phyloP scores from a whole-genome alignment of 2,888 invertebrate species.

The Abrostola triplasia region DNA sequence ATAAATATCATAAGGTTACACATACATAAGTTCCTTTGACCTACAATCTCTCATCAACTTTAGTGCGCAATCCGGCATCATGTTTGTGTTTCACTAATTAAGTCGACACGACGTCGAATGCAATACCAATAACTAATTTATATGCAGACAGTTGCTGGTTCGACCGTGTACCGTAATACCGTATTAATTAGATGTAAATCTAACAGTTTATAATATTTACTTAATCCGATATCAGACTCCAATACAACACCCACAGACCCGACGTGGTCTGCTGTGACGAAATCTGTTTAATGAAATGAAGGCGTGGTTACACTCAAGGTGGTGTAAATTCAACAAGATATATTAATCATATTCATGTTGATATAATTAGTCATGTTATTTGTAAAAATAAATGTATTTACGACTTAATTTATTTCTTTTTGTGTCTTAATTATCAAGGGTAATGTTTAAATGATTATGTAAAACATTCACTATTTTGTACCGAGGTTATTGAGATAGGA shows the following conservation, averaged over 20 bases:
- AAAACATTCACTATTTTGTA: not conserved
- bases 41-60: conserved; percentile 5
- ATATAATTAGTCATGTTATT: not conserved
- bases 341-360: no score
- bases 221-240: conserved; percentile 54
- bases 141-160: conserved; percentile 55
- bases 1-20: not conserved
- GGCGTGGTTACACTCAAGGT: conserved; percentile 60
- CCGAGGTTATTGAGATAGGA: not conserved
- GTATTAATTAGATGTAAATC: conserved; percentile 64
- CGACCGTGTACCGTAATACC: conserved; percentile 52
- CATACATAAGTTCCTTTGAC: conserved; percentile 12
- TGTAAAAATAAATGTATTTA: not conserved
- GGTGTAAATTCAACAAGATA: conserved; percentile 13
- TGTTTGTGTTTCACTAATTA: conserved; percentile 26
- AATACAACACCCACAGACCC: conserved; percentile 59
- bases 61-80: conserved; percentile 17
- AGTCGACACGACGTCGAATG: conserved; percentile 25
- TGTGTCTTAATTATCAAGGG: not conserved
- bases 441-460: not conserved
- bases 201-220: conserved; percentile 63
- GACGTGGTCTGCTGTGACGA: conserved; percentile 55
- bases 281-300: conserved; percentile 51
- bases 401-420: not conserved
- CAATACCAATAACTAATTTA: conserved; percentile 46